Base-by-base conservation (phyloP, 2,888 invertebrate species). In the Caenorhabditis sinica region DNA sequence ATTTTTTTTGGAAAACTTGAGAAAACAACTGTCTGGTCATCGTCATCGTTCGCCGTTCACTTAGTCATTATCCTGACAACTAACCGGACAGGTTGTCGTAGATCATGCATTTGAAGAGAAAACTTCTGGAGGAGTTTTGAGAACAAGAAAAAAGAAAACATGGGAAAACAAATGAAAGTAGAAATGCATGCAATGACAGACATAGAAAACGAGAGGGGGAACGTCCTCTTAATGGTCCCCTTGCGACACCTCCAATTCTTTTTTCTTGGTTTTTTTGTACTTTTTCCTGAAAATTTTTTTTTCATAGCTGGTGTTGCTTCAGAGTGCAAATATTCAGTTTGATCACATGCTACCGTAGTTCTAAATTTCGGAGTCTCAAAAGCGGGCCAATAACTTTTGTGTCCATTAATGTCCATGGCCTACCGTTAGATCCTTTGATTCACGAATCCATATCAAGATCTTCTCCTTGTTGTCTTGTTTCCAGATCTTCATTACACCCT, bases 171-270 rank as follows among this genome's bases (percentile, higher is more conserved):
- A 56, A 69, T 56, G 17, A 25, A 69, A 56, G 56, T 56, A 56
- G 40, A 77, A 77, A 77, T 77, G 77, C 77, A 77, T 77, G 68
- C 60, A 51, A 68, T 76, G 58, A 43, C 65, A 43, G n/a, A 43
- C 65, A 66, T 36, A 53, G 65, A 36, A 65, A 65, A 60, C 40
- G 65, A 45, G 60, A 77, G 25, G 2, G 60, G 49, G 63, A 77
- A 53, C 56, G 43, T 51, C 28, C 15, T 43, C 43, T 45, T 71
- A 71, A 79, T 79, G 79, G 65, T 79, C 79, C 79, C 79, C 49
- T 51, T 63, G 69, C 53, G 71, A 79, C 71, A 79, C 71, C 71
- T 79, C 65, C 63, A 51, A 56, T 71, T 63, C 68, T 25, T 69
- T 49, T 49, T 49, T 49, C 49, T 51, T 58, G 20, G 9, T 17